phyloP scores from a whole-genome alignment of 2,113 vertebrate species.

The Oryzias celebensis region DNA sequence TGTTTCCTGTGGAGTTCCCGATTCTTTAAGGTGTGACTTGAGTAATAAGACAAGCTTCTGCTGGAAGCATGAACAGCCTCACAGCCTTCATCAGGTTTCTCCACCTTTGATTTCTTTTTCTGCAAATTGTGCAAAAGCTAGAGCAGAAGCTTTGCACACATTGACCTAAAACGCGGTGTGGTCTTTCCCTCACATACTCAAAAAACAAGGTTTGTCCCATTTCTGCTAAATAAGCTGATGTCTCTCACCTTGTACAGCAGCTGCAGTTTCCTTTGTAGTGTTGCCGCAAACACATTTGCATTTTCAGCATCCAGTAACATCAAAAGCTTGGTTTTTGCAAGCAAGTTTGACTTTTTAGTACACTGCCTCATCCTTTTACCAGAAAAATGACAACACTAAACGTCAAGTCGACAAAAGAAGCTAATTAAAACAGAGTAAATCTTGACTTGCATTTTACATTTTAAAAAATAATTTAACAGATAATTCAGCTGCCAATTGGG shows the following conservation, averaged over 20 bases:
- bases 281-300: not conserved
- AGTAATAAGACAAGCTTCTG: not conserved
- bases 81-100: slow-evolving; percentile 19
- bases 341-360: not conserved
- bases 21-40: not conserved
- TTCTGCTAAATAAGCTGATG: slow-evolving; percentile 42
- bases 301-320: slow-evolving; percentile 18
- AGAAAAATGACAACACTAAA: not conserved
- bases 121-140: not conserved
- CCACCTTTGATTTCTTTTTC: not conserved
- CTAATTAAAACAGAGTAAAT: not conserved
- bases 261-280: slow-evolving; percentile 35
- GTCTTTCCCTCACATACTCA: slow-evolving; percentile 23
- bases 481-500: not conserved
- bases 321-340: not conserved
- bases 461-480: not conserved
- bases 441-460: not conserved
- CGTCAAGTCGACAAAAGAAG: not conserved
- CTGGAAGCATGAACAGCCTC: not conserved
- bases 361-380: not conserved
- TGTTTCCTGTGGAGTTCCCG: not conserved
- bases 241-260: not conserved
- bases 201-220: slow-evolving; percentile 52
- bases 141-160: slow-evolving; percentile 3
- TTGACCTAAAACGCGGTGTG: slow-evolving; percentile 37